Base-by-base conservation (phyloP, 2,113 vertebrate genomes). In the Odontesthes bonariensis region DNA sequence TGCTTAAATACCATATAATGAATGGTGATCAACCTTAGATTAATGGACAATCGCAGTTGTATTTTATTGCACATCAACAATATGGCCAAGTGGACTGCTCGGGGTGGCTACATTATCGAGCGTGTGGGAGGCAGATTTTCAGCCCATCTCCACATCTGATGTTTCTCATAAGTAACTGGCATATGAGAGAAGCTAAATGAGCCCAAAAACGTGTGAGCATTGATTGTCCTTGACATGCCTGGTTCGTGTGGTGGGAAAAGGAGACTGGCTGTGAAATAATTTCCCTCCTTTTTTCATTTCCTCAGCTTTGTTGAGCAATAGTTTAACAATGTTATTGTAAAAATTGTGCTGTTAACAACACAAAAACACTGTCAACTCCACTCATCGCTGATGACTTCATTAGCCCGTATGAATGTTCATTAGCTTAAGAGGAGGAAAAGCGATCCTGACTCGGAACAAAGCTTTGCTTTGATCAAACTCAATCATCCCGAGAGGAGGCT, bases 21-120 rank as follows among this genome's bases (percentile, higher is more conserved):
- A 90, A 83, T 77, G 77, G 63, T 86, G 85, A 88, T 86, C 85
- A 88, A 77, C 67, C 52, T 81, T 64, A 87, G 87, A 93, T 92
- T 94, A 92, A 94, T 91, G 83, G 88, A 89, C 82, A 83, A 90
- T 92, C 90, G 86, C 49, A 66, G 72, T 38, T 58, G 59, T 57
- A 79, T 76, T 92, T 91, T 90, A 93, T 85, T 85, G 84, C 89
- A 87, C 82, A 85, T 84, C 67, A 75, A 85, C 89, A 86, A 78
- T 82, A 89, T 87, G 81, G 85, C 74, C 56, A 51, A 67, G 62
- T 64, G 66, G 75, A 62, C 77, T 54, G 75, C 70, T 78, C 77
- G 73, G 62, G 73, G 51, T 6, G 68, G 55, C 64, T 3, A 44
- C 53, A 73, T 63, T 13, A 10, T n/a, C 11, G 58, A 64, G 60